phyloP scores from a whole-genome alignment of 2,113 vertebrate genomes.

The Tamias sibiricus region DNA sequence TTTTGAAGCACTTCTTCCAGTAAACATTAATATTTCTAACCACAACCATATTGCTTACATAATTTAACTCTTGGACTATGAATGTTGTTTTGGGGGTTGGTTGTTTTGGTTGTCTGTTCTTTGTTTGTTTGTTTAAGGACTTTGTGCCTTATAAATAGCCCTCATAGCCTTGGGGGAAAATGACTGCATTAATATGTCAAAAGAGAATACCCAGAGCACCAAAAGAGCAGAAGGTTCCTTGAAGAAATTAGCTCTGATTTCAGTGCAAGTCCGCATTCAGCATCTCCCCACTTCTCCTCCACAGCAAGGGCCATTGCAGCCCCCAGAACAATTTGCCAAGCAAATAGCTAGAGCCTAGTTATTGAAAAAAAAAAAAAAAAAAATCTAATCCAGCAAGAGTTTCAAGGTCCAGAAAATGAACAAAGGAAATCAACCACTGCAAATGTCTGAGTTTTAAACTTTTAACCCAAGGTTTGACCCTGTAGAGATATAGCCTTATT shows the following conservation, averaged over 20 bases:
- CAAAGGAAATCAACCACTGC: slow-evolving; percentile 13
- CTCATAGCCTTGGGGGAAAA: slow-evolving; percentile 88
- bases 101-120: not conserved
- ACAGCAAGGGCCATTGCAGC: not conserved
- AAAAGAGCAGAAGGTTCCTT: slow-evolving; percentile 88
- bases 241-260: slow-evolving; percentile 88
- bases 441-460: slow-evolving; percentile 19
- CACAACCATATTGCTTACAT: slow-evolving; percentile 11
- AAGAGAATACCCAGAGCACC: slow-evolving; percentile 88
- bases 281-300: slow-evolving; percentile 75
- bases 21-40: slow-evolving; percentile 40
- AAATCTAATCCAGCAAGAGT: not conserved
- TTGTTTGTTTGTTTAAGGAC: not conserved
- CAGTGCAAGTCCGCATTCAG: slow-evolving; percentile 85
- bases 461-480: slow-evolving; percentile 7
- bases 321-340: not conserved
- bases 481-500: not conserved
- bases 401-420: slow-evolving; percentile 27
- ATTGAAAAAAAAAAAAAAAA: slow-evolving; percentile 53
- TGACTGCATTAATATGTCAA: slow-evolving; percentile 87
- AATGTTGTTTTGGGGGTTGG: slow-evolving; percentile 40
- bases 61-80: slow-evolving; percentile 77
- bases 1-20: slow-evolving; percentile 43
- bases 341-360: slow-evolving; percentile 20
- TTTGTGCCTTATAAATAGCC: slow-evolving; percentile 47